Base-by-base conservation (phyloP, 2,113 vertebrate genomes). In the Numida meleagris region DNA sequence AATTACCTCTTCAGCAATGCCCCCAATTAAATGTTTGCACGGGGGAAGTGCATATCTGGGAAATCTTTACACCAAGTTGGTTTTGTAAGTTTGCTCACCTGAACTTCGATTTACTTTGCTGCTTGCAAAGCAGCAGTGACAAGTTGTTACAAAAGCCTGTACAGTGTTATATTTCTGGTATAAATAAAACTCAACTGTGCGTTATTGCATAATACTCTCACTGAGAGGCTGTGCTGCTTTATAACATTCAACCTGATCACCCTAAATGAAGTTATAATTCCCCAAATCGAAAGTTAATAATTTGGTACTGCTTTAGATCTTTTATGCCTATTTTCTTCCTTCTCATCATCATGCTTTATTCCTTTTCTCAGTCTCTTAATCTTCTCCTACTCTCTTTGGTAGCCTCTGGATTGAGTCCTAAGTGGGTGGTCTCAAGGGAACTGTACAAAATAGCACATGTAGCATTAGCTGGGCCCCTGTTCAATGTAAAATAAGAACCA, bases 11-110 rank as follows among this genome's bases (percentile, higher is more conserved):
- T 61, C 65, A 68, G 58, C 67, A 91, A 48, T 46, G 42, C 46
- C 74, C 88, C 78, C 74, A 91, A 97, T 96, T 96, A 97, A 95
- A 96, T 79, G 75, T 66, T 95, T 91, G 15, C 72, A 57, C 70
- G 45, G 45, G 45, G 85, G 80, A 85, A 91, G 89, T 6, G 12
- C 6, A 82, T 82, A 79, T 34, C 55, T 53, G 71, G 77, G 55
- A 82, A 89, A 92, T 58, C 80, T 68, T 70, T 29, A 46, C 70
- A 43, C 66, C 27, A n/a, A 61, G 74, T 90, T 95, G 81, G 43
- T 73, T 89, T 72, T 74, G 57, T 53, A 80, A 42, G 36, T 90
- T 94, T 94, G 50, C 79, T 90, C 72, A 75, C 55, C 82, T 53
- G 73, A 72, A 85, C 88, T 89, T 33, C 81, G 72, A 42, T 66